A percentile compares a stretch with the other conserved stretches of the same genome.
Conservation (phyloP, 2,113 vertebrate genomes). For the Cynoglossus semilaevis region DNA sequence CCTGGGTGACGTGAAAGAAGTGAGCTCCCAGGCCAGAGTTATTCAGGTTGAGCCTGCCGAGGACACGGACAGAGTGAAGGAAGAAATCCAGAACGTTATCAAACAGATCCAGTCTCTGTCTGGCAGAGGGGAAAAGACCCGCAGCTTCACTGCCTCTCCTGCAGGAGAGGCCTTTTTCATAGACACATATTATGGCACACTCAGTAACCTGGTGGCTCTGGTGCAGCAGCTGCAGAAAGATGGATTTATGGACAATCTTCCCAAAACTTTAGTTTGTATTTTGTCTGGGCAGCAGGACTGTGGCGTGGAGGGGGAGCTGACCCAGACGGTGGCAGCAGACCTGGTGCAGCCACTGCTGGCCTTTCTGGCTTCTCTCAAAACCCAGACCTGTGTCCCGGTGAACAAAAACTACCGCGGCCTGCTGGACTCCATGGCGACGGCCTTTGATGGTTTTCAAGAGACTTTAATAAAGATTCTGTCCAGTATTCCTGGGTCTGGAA, state of each 20-base stretch:
- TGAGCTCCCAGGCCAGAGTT: slow-evolving; percentile 26
- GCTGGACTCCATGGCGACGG: not conserved
- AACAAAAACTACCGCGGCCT: slow-evolving; percentile 9
- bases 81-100: slow-evolving; percentile 52
- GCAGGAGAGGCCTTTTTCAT: slow-evolving; percentile 18
- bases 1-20: slow-evolving; percentile 21
- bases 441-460: slow-evolving; percentile 41
- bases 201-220: slow-evolving; percentile 50
- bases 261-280: slow-evolving; percentile 63
- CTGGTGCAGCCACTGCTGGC: slow-evolving; percentile 48
- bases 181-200: slow-evolving; percentile 34
- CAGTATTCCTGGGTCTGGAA: slow-evolving; percentile 50
- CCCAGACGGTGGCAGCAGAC: slow-evolving; percentile 49
- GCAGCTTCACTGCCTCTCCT: slow-evolving; percentile 1
- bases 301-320: slow-evolving; percentile 66
- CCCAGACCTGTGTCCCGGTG: slow-evolving; percentile 54
- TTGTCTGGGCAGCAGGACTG: slow-evolving; percentile 67
- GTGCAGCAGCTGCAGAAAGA: slow-evolving; percentile 45
- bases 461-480: slow-evolving; percentile 47
- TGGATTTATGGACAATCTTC: slow-evolving; percentile 61
- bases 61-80: slow-evolving; percentile 31
- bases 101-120: slow-evolving; percentile 59
- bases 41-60: slow-evolving; percentile 23
- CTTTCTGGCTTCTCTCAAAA: slow-evolving; percentile 52
- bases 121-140: not conserved